Evolutionary conservation across 2,113 vertebrate genomes (phyloP).

Genomic region (Brachirus orientalis): DNA sequence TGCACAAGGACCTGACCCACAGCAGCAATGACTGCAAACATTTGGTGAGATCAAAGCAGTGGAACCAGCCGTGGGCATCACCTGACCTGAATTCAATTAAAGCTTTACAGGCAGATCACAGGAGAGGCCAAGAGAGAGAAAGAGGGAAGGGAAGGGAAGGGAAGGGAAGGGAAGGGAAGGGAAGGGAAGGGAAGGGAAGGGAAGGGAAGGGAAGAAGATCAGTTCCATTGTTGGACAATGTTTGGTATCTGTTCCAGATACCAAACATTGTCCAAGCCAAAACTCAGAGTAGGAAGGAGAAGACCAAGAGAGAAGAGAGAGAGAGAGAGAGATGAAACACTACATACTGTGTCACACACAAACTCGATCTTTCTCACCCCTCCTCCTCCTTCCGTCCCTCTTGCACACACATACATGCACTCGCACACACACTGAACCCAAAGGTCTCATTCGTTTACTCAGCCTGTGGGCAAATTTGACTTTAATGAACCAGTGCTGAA

Average conservation of each 20-base stretch:
- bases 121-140: slow-evolving; percentile 17
- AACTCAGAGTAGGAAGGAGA: slow-evolving; percentile 30
- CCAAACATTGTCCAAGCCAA: slow-evolving; percentile 45
- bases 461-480: slow-evolving; percentile 74
- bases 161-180: not conserved
- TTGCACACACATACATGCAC: slow-evolving; percentile 13
- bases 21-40: slow-evolving; percentile 66
- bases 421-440: slow-evolving; percentile 33
- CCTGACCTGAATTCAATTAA: slow-evolving; percentile 84
- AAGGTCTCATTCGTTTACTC: slow-evolving; percentile 69
- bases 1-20: slow-evolving; percentile 43
- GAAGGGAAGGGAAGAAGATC: not conserved
- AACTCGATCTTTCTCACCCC: slow-evolving; percentile 19
- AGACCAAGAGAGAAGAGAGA: slow-evolving; percentile 22
- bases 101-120: slow-evolving; percentile 78
- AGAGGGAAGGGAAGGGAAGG: not conserved
- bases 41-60: slow-evolving; percentile 74
- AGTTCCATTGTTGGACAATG: no score
- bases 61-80: slow-evolving; percentile 69
- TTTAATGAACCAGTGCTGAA: slow-evolving; percentile 74
- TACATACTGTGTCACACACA: slow-evolving; percentile 41
- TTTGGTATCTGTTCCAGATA: slow-evolving; percentile 28
- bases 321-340: slow-evolving; percentile 46
- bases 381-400: not conserved
- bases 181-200: not conserved